These are phyloP conservation scores for Apteryx owenii DNA, from an alignment of 2,113 vertebrate genomes.

Conservation along the genomic window DNA sequence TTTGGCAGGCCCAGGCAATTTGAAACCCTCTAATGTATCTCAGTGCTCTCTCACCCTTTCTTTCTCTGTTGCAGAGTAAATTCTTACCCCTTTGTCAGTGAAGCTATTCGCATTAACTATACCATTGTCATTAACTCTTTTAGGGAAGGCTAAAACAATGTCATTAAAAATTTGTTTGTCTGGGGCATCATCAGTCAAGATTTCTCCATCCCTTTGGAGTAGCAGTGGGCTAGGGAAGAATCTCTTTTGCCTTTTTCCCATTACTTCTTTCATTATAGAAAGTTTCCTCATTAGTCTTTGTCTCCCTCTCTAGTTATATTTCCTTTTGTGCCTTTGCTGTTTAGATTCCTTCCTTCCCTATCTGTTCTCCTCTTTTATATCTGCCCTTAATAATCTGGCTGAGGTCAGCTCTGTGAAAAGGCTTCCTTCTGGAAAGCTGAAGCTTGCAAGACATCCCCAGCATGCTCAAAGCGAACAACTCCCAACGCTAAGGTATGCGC, in stretches of 20 bases:
- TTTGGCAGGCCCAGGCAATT: background rate
- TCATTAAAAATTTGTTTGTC: background rate
- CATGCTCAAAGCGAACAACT: background rate
- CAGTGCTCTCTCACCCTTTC: background rate
- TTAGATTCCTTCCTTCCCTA: background rate
- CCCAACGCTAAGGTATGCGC: background rate
- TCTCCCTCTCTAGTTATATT: background rate
- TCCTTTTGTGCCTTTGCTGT: background rate
- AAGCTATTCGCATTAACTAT: background rate
- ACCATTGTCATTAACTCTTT: background rate
- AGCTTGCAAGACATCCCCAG: background rate
- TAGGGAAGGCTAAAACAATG: background rate
- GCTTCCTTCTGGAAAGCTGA: background rate
- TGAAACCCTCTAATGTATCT: background rate
- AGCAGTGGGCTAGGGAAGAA: background rate
- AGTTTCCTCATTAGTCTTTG: background rate
- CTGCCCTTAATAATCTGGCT: background rate
- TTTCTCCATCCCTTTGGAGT: background rate
- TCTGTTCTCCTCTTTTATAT: background rate
- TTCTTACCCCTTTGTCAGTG: background rate
- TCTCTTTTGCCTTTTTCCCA: background rate
- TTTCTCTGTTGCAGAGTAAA: background rate
- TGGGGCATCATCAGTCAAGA: background rate
- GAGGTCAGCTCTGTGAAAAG: background rate
- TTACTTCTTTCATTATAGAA: background rate